Base-by-base conservation (phyloP, 2,888 invertebrate genomes). In the Tetheella fluctuosa region DNA sequence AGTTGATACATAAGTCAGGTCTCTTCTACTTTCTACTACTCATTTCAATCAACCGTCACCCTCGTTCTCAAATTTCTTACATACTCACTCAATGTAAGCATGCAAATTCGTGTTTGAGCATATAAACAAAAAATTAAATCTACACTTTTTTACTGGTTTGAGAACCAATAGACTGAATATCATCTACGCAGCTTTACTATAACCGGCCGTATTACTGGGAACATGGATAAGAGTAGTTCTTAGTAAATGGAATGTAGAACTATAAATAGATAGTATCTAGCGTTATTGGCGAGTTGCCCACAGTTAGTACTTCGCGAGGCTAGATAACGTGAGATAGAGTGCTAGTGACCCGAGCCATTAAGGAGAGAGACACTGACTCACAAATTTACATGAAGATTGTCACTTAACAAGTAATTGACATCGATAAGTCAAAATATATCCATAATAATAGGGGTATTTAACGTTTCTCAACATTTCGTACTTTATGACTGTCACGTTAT, bases 391-490 rank as follows among this genome's bases (percentile, higher is more conserved):
- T 13, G 34, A 34, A 48, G 48, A 20, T 48, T 10, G 20, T 48
- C 48, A 48, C 7, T 20, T 48, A 48, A 10, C 48, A 10, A 20
- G 17, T 48, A 20, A 48, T 48, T 48, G 48, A 20, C 48, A n/a
- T 57, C 52, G 60, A 63, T 64, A 4, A 39, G 57, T 57, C 62
- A 39, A 39, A 5, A n/a, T 37, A 37, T 5, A 37, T 1, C n/a
- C 7, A 37, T 15, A 37, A 37, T 37, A 15, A 15, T 15, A 37
- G 37, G 15, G 37, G 68, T 67, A 67, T 42, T 57, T 39, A 64
- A 73, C 75, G 69, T 2, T 37, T 15, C 5, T 37, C 13, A 37
- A 3, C 15, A 30, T 5, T 8, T n/a, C n/a, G n/a, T 30, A 30
- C 30, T 1, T 30, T 6, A 7, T 30, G 8, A 30, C 30, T 30